Evolutionary conservation across 2,113 vertebrate genomes (phyloP).

Genomic region (Dromaius novaehollandiae): DNA sequence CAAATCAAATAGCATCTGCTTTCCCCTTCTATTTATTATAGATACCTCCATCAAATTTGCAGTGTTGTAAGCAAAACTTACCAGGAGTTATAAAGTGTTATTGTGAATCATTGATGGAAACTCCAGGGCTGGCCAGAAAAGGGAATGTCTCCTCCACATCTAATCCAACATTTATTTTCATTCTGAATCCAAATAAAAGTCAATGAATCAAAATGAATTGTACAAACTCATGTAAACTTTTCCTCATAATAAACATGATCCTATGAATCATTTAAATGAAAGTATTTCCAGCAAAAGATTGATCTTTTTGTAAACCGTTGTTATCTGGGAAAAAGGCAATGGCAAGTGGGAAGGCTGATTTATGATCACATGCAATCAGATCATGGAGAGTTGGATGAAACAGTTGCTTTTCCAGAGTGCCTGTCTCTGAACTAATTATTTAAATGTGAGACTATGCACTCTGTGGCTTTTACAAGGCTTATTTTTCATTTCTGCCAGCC

Average conservation of each 20-base stretch:
- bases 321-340: not conserved
- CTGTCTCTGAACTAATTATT: not conserved
- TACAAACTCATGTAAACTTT: not conserved
- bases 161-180: not conserved
- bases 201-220: constrained; percentile 16
- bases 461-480: not conserved
- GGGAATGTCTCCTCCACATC: not conserved
- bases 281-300: constrained; percentile 15
- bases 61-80: not conserved
- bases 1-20: accelerated
- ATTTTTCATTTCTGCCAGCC: not conserved
- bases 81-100: not conserved
- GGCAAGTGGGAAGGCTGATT: not conserved
- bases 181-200: not conserved
- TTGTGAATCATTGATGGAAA: not conserved
- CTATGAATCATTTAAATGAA: constrained; percentile 21
- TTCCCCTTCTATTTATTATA: not conserved
- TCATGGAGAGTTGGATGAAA: not conserved
- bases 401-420: not conserved
- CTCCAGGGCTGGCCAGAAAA: not conserved
- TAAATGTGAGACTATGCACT: not conserved
- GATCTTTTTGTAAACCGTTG: not conserved
- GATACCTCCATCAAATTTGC: not conserved
- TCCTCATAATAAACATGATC: not conserved
- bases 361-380: not conserved